Evolutionary conservation across 2,888 invertebrate genomes (phyloP).

Genomic region (Zygothrica quintamaculata): DNA sequence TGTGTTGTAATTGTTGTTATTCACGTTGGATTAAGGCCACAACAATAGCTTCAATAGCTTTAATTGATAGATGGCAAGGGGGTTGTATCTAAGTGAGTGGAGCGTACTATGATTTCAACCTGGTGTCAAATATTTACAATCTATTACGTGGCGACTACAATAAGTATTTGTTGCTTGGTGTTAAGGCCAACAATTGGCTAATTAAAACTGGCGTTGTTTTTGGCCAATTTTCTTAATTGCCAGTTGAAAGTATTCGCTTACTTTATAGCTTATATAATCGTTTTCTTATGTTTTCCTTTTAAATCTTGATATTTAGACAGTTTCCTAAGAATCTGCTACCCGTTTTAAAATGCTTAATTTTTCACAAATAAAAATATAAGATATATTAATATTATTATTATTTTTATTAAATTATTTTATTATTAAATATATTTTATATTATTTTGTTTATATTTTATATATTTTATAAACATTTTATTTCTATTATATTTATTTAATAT

Average conservation of each 20-base stretch:
- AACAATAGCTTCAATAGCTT: slow-evolving; percentile 40
- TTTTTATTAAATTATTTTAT: too few species aligned
- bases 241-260: slow-evolving; percentile 23
- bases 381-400: too few species aligned
- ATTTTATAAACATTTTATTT: too few species aligned
- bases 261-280: slow-evolving; percentile 1
- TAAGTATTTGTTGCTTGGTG: slow-evolving; percentile 53
- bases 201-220: slow-evolving; percentile 51
- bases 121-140: slow-evolving; percentile 77
- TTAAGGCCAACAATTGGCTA: slow-evolving; percentile 56
- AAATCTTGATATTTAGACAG: too few species aligned
- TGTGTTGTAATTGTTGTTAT: slow-evolving; percentile 32
- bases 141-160: slow-evolving; percentile 48
- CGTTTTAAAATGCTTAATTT: too few species aligned
- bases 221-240: slow-evolving; percentile 71
- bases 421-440: too few species aligned
- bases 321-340: too few species aligned
- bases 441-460: too few species aligned
- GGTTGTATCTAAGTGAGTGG: slow-evolving; percentile 12
- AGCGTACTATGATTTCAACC: slow-evolving; percentile 38
- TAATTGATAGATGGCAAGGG: slow-evolving; percentile 27
- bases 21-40: slow-evolving; percentile 69
- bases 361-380: too few species aligned
- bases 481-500: too few species aligned
- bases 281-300: not conserved